Evolutionary conservation across 2,888 invertebrate genomes (phyloP), one percentile per base, ranked within the genome.

Genomic region (Alcis repandata): DNA sequence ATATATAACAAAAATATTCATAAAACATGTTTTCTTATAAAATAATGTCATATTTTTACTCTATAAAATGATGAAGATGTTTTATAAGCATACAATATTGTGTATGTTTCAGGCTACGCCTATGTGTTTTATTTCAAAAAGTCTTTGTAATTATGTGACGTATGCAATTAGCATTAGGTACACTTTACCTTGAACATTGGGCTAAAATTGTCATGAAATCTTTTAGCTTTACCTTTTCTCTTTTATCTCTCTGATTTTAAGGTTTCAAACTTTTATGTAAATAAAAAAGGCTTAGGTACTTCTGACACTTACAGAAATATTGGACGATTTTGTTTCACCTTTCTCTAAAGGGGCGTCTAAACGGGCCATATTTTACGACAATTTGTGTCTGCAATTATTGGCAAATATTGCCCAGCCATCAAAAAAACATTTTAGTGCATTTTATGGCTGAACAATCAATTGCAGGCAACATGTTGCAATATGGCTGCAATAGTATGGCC

Each of bases 1-100:
- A 43, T 43, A 46, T 52, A 46, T 60, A 59, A 59, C 19, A 56
- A 52, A 36, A 51, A 40, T 59, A 36, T 49, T 52, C 59, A 72
- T 67, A 62, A 43, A 66, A 70, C 65, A 68, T 58, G 38, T 43
- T 45, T 62, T 69, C 60, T 77, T 79, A 79, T 73, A 73, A 74
- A 78, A 76, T 80, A 83, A 75, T 81, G 82, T 83, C 78, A 79
- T 79, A 78, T 74, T 52, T 49, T 51, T 22, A 60, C 56, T 65
- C 59, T n/a, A 43, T 20, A 19, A 45, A 33, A 19, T 45, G 17
- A 45, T 56, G n/a, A 43, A 10, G 20, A 20, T 52, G 20, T 49
- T 52, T 6, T 52, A 51, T 38, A 52, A 52, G 51, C 36, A 49
- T 49, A 32, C 7, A 36, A 20, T n/a, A 20, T 17, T 27, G 33